These are phyloP conservation scores for Actinemys pallida DNA, from an alignment of 2,113 vertebrate species.

Conservation along the genomic window DNA sequence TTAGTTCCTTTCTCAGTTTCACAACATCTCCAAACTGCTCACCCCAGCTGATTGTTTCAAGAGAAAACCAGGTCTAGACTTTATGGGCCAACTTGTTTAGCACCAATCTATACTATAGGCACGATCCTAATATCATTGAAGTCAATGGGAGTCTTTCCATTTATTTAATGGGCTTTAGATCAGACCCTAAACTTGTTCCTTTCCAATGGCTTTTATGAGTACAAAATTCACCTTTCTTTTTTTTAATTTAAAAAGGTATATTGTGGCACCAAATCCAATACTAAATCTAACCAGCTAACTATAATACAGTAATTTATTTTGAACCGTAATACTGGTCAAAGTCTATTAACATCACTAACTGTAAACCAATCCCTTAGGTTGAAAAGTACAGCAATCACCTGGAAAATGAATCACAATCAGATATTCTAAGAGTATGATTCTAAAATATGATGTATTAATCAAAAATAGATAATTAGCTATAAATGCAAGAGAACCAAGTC, in stretches of 20 bases:
- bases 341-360: background rate
- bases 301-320: slow-evolving; percentile 35
- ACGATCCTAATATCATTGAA: background rate
- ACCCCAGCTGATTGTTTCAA: background rate
- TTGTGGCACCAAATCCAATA: slow-evolving; percentile 31
- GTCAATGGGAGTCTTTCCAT: background rate
- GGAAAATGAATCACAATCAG: slow-evolving; percentile 59
- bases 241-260: slow-evolving; percentile 37
- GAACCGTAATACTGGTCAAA: background rate
- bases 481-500: slow-evolving; percentile 57
- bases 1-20: background rate
- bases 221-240: slow-evolving; percentile 2
- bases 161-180: background rate
- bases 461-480: slow-evolving; percentile 60
- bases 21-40: too few relatives aligned
- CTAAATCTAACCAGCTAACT: background rate
- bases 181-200: background rate
- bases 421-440: slow-evolving; percentile 59
- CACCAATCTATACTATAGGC: background rate
- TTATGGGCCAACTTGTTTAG: background rate
- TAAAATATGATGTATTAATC: slow-evolving; percentile 55
- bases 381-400: slow-evolving; percentile 42
- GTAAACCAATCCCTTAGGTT: slow-evolving; percentile 27
- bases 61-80: background rate
- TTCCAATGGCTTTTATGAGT: background rate